Base-by-base conservation (phyloP, 2,797 vertebrate species). In the Macrochelys suwanniensis region DNA sequence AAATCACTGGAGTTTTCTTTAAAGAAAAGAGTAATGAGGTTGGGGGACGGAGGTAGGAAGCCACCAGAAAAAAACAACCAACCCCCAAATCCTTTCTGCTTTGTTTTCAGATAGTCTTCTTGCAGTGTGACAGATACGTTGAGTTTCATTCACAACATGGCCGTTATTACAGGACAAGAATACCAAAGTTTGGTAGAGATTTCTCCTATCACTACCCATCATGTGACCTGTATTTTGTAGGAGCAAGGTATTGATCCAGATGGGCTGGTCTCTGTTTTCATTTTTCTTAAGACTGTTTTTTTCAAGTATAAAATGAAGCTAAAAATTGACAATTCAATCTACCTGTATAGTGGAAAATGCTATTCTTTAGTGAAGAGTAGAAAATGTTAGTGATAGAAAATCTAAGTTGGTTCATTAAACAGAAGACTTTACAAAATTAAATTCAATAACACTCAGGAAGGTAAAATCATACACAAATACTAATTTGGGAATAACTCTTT, bases 101-200 rank as follows among this genome's bases (percentile, higher is more conserved):
- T 89, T 97, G 80, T 82, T 97, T 98, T 81, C 97, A 99, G 99
- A 95, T 99, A 93, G 99, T 99, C 95, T 99, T 99, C 97, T 97
- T 99, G 94, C 98, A 99, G 84, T 98, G 98, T 33, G 98, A 99
- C 89, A 99, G 99, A 80, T 99, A 99, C 47, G 98, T 99, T 26
- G 99, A 99, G 96, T 99, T 99, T 97, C 99, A 99, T 97, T 99
- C 99, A 0, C 99, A 99, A 82, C 98, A 99, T 0, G 99, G 99
- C 9, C 98, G 98, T 96, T 99, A 99, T 96, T 99, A 99, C 97
- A 99, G 98, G 97, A 99, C 99, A 26, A 99, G 99, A 76, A 99
- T 99, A 97, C 99, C 99, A 28, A 99, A 99, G 97, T 99, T 99
- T 87, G 99, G 99, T 89, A 98, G 99, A 95, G 99, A 99, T 97